phyloP scores from a whole-genome alignment of 2,888 invertebrate genomes.

The Ennomos erosarius region DNA sequence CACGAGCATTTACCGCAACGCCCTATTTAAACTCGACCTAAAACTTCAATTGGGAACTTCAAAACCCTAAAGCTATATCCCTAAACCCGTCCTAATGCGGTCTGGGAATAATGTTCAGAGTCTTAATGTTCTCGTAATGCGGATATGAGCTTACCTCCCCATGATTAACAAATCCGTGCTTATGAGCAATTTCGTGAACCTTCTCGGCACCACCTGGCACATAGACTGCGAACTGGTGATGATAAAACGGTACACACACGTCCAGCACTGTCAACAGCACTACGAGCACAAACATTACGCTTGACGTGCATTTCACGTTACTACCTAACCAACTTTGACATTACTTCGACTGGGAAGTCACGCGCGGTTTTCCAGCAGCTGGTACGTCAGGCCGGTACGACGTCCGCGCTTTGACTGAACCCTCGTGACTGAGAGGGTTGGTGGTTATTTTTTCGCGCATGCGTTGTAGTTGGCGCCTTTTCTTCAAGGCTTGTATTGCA shows the following conservation, averaged over 20 bases:
- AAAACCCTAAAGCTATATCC: slow-evolving; percentile 9
- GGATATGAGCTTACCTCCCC: slow-evolving; percentile 69
- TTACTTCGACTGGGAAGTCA: slow-evolving; percentile 30
- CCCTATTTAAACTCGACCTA: slow-evolving; percentile 15
- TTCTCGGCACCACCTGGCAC: slow-evolving; percentile 80
- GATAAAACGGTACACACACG: slow-evolving; percentile 76
- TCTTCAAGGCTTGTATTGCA: slow-evolving; percentile 77
- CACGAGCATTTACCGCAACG: slow-evolving; percentile 19
- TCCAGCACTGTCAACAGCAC: slow-evolving; percentile 76
- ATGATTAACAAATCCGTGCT: slow-evolving; percentile 79
- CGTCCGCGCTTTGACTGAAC: slow-evolving; percentile 66
- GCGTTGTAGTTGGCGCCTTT: slow-evolving; percentile 75
- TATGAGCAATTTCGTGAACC: slow-evolving; percentile 74
- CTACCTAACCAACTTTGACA: slow-evolving; percentile 53
- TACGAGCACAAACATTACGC: slow-evolving; percentile 76
- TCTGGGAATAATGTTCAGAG: slow-evolving; percentile 7
- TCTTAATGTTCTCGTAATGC: slow-evolving; percentile 1
- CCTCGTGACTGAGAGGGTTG: slow-evolving; percentile 34
- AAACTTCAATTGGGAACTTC: slow-evolving; percentile 21
- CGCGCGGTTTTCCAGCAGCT: slow-evolving; percentile 21
- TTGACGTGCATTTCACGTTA: slow-evolving; percentile 75
- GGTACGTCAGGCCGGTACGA: slow-evolving; percentile 51
- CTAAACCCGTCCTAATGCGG: slow-evolving; percentile 4
- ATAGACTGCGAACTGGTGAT: slow-evolving; percentile 90
- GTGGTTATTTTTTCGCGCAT: slow-evolving; percentile 30